These are phyloP conservation scores for Bhutanitis thaidina DNA, from an alignment of 2,888 invertebrate genomes.

Conservation along the genomic window DNA sequence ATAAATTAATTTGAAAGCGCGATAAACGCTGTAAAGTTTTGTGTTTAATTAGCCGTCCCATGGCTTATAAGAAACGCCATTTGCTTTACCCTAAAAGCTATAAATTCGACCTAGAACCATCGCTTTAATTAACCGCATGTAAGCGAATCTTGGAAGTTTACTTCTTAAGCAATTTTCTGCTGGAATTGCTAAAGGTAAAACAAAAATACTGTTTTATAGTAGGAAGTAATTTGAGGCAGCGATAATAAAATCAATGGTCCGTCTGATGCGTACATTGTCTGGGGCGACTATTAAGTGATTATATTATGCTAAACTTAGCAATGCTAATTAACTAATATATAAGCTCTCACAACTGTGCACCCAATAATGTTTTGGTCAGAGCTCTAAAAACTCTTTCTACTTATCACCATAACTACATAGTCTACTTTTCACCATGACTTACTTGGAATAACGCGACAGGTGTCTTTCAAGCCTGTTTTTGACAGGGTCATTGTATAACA, in stretches of 20 bases:
- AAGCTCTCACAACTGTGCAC: too few relatives aligned
- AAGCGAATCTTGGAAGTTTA: constrained; percentile 13
- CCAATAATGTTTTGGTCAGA: too few relatives aligned
- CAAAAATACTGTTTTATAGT: not conserved
- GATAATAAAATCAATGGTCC: not conserved
- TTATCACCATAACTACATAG: too few relatives aligned
- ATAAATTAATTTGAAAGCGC: constrained; percentile 18
- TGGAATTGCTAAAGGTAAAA: constrained; percentile 1
- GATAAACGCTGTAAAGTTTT: constrained; percentile 19
- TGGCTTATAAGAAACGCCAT: constrained; percentile 20
- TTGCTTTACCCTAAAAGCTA: constrained; percentile 17
- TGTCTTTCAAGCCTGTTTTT: too few relatives aligned
- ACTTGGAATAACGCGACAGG: too few relatives aligned
- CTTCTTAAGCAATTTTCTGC: constrained; percentile 6
- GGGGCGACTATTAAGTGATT: not conserved
- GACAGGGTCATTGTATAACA: too few relatives aligned
- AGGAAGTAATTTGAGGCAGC: constrained; percentile 1
- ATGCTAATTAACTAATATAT: too few relatives aligned
- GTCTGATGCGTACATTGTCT: not conserved
- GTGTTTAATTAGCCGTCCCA: constrained; percentile 19
- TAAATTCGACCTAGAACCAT: constrained; percentile 18
- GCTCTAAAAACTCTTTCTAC: too few relatives aligned
- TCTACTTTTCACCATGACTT: too few relatives aligned
- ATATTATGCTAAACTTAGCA: too few relatives aligned
- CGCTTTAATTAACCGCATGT: constrained; percentile 14